A percentile compares a stretch with the other conserved stretches of the same genome.
phyloP scores from a whole-genome alignment of 2,113 vertebrate species.

The Centropus bengalensis region DNA sequence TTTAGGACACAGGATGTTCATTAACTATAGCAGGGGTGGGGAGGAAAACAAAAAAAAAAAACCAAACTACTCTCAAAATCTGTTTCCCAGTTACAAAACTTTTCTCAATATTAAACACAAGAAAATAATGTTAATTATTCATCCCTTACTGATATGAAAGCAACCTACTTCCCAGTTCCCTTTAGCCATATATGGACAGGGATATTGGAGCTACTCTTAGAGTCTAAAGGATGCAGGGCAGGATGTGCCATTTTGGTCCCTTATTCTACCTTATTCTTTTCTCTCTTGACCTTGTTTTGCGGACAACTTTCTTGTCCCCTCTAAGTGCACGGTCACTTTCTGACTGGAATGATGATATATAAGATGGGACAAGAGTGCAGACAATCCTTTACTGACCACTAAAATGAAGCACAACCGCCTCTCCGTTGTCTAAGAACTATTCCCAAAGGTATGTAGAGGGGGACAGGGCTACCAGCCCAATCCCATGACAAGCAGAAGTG shows the following conservation, averaged over 20 bases:
- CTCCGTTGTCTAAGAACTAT: not conserved
- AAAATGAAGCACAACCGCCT: not conserved
- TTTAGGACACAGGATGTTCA: not conserved
- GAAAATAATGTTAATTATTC: slow-evolving; percentile 31
- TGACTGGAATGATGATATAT: not conserved
- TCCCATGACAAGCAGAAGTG: not conserved
- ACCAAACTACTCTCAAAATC: not conserved
- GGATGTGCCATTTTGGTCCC: not conserved
- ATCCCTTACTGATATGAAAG: not conserved
- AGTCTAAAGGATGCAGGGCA: not conserved
- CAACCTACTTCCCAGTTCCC: not conserved
- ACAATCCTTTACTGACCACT: not conserved
- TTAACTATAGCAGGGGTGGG: accelerated
- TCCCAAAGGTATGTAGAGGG: not conserved
- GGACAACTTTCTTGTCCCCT: not conserved
- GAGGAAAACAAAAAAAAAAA: not conserved
- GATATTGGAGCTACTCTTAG: not conserved
- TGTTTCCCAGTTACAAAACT: not conserved
- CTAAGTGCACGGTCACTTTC: not conserved
- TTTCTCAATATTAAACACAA: not conserved
- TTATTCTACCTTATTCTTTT: not conserved
- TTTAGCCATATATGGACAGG: not conserved
- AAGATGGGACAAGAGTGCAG: not conserved
- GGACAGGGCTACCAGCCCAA: not conserved
- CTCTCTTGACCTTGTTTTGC: not conserved